A percentile compares a stretch with the other conserved stretches of the same genome.
These are phyloP conservation scores for Helicolenus hilgendorfi DNA, from an alignment of 2,797 vertebrate genomes.

Conservation along the genomic window DNA sequence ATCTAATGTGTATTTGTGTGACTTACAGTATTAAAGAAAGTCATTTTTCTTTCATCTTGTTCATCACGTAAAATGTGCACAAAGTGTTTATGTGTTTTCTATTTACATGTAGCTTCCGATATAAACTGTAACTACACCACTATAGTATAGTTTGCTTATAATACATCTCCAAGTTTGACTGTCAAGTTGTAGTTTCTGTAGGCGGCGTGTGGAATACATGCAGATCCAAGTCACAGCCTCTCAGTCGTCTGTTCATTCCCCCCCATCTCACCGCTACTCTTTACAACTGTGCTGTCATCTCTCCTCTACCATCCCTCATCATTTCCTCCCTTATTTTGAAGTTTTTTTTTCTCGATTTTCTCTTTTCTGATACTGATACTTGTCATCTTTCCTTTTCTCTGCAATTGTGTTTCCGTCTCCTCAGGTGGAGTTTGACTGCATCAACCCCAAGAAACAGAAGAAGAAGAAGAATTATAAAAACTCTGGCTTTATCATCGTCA, in stretches of 20 bases:
- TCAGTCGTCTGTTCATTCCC: neutral
- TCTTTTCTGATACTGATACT: neutral
- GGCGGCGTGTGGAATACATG: neutral
- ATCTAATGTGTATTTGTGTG: slow-evolving; percentile 2
- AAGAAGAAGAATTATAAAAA: slow-evolving; percentile 99
- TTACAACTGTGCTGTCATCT: slow-evolving; percentile 16
- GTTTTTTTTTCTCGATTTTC: neutral
- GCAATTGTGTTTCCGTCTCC: neutral
- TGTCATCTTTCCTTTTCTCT: neutral
- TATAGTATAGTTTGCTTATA: neutral
- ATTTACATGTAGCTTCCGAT: neutral
- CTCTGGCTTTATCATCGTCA: slow-evolving; percentile 95
- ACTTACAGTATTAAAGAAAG: neutral
- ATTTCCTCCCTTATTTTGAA: neutral
- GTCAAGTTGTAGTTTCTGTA: slow-evolving; percentile 4
- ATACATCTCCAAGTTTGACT: slow-evolving; percentile 2
- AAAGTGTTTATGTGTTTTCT: neutral
- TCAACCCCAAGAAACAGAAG: slow-evolving; percentile 99
- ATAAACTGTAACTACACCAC: neutral
- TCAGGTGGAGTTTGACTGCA: slow-evolving; percentile 98
- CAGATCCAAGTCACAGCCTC: slow-evolving; percentile 26
- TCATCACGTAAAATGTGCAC: neutral
- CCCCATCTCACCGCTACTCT: neutral
- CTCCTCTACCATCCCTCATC: neutral
- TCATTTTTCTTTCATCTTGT: neutral